These are phyloP conservation scores for Cyclophora albipunctata DNA, from an alignment of 2,888 invertebrate species.

Conservation along the genomic window DNA sequence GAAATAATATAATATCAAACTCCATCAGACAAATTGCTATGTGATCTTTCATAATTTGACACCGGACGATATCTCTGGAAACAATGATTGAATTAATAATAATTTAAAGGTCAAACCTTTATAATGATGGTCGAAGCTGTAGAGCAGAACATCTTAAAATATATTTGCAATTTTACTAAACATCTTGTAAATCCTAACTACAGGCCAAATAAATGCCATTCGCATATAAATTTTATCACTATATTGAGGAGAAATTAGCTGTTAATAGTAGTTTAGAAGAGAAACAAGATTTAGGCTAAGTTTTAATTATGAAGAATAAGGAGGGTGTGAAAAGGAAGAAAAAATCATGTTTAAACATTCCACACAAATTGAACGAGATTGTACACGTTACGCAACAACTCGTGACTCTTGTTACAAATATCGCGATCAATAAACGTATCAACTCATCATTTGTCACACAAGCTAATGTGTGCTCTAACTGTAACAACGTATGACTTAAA, in stretches of 20 bases:
- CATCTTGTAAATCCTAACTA: no score
- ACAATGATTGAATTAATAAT: not conserved
- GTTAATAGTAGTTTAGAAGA: no score
- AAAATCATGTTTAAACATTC: constrained; percentile 40
- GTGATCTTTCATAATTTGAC: not conserved
- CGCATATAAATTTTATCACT: no score
- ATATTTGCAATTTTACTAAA: no score
- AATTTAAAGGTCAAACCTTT: not conserved
- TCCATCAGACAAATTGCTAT: not conserved
- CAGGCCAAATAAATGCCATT: no score
- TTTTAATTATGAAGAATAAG: no score
- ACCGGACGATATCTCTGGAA: not conserved
- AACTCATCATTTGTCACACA: constrained; percentile 31
- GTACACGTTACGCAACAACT: constrained; percentile 67
- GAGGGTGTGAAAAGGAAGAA: not conserved
- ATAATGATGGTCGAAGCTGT: no score
- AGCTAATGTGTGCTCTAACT: constrained; percentile 33
- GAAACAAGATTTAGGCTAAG: no score
- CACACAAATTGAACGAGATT: constrained; percentile 49
- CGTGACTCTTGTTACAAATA: constrained; percentile 65
- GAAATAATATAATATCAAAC: constrained; percentile 1
- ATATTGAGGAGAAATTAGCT: no score
- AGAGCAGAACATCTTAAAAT: no score
- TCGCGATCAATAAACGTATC: constrained; percentile 43
- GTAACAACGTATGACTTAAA: constrained; percentile 26